Evolutionary conservation across 2,113 vertebrate genomes (phyloP).

Genomic region (Polypterus senegalus): DNA sequence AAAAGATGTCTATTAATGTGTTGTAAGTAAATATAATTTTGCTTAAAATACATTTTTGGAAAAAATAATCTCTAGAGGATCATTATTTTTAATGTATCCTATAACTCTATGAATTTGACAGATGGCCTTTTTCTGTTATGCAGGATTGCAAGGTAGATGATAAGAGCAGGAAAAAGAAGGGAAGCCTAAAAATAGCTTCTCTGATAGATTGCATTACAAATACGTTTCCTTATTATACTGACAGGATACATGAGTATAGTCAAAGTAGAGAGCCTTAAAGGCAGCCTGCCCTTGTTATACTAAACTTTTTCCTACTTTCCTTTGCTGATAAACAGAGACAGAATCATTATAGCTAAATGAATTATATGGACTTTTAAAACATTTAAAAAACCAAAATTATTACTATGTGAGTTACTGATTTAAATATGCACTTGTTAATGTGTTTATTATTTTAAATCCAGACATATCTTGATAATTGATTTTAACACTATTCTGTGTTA

Average conservation of each 20-base stretch:
- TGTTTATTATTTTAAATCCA: too few relatives aligned
- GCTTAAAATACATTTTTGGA: background rate
- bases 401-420: too few relatives aligned
- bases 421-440: too few relatives aligned
- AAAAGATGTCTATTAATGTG: slow-evolving; percentile 17
- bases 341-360: slow-evolving; percentile 22
- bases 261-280: background rate
- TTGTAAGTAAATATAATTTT: slow-evolving; percentile 2
- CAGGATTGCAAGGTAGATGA: background rate
- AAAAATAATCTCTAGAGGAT: slow-evolving; percentile 2
- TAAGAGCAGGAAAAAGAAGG: background rate
- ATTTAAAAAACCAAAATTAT: too few relatives aligned
- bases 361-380: slow-evolving; percentile 2
- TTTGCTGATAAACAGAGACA: slow-evolving; percentile 15
- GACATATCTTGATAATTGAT: too few relatives aligned
- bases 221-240: slow-evolving; percentile 3
- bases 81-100: slow-evolving; percentile 4
- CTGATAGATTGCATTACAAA: slow-evolving; percentile 4
- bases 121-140: background rate
- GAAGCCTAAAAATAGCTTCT: background rate
- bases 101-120: background rate
- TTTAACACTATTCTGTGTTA: too few relatives aligned
- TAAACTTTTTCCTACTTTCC: slow-evolving; percentile 8
- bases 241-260: slow-evolving; percentile 1
- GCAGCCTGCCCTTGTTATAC: slow-evolving; percentile 18